Base-by-base conservation (phyloP, 2,113 vertebrate genomes). In the Equus przewalskii region DNA sequence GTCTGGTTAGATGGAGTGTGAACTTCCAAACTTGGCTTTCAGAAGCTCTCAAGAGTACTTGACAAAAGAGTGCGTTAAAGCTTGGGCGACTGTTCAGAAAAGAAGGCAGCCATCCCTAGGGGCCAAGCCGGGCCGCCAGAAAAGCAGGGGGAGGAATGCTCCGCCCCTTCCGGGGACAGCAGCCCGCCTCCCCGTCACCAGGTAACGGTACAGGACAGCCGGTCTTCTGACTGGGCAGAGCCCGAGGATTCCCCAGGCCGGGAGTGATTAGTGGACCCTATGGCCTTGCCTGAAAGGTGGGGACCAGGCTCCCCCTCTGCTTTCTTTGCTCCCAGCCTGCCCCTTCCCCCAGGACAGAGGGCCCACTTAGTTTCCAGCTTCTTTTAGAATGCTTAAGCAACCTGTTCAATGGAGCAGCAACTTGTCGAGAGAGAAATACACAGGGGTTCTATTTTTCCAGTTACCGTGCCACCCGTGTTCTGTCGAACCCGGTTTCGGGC, bases 1-100 rank as follows among this genome's bases (percentile, higher is more conserved):
- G 83, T 72, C 41, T 76, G 22, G 24, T 78, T 94, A 79, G 60
- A 41, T 16, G 12, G 12, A 26, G 26, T 69, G 36, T 88, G 93
- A 14, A 16, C 81, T 83, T 92, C 21, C 26, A 72, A 89, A 64
- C 12, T 28, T 54, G 26, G 44, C 78, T 87, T 86, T 84, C 46
- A 76, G 92, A 95, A 97, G 60, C 46, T 15, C n/a, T 64, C 18
- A 33, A 83, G 65, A 54, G n/a, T 26, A 41, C 2, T n/a, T 67
- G 51, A 62, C 58, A 82, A 62, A 65, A 62, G 60, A 64, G 22
- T 67, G 70, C 16, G 1, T 78, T 60, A 36, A 72, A 49, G 30
- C 54, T 24, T 41, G 26, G 11, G 28, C 91, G 33, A 58, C 56
- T 15, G 1, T 51, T 67, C 89, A 70, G 85, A 46, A 58, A 65